These are phyloP conservation scores for Microcebus griseorufus DNA, from an alignment of 2,113 vertebrate species.

Conservation along the genomic window DNA sequence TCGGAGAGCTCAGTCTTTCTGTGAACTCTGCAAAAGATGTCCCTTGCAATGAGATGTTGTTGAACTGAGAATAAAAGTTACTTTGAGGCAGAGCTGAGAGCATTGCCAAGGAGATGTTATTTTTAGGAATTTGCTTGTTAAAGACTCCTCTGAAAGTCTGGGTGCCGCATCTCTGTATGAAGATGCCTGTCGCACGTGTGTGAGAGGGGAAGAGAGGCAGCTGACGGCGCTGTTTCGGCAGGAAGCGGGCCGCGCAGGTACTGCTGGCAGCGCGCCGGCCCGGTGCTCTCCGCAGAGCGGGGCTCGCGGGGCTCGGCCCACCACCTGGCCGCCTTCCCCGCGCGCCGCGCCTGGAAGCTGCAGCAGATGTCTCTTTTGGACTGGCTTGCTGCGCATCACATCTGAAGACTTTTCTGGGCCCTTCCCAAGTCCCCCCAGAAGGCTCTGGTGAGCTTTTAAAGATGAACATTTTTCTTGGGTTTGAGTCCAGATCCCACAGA, in stretches of 20 bases:
- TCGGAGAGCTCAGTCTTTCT: not conserved
- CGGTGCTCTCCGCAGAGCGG: accelerated
- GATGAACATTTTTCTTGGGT: not conserved
- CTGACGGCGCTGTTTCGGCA: not conserved
- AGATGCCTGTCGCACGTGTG: not conserved
- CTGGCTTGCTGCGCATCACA: not conserved
- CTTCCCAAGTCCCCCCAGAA: not conserved
- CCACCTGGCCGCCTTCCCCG: not conserved
- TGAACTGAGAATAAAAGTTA: not conserved
- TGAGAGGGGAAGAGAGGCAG: not conserved
- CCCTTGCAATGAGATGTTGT: too few species aligned
- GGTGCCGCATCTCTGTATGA: not conserved
- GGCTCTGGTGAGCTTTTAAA: not conserved
- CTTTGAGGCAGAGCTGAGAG: not conserved
- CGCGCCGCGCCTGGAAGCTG: not conserved
- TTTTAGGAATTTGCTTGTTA: not conserved
- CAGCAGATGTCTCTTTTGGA: not conserved
- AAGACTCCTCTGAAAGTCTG: not conserved
- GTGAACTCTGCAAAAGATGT: not conserved
- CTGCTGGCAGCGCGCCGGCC: not conserved
- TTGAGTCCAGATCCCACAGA: not conserved
- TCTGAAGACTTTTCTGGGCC: not conserved
- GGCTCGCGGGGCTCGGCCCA: not conserved
- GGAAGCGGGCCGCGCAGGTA: not conserved
- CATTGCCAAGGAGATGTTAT: not conserved